Evolutionary conservation across 2,888 invertebrate species (phyloP), one percentile per base, ranked within the genome.

Genomic region (Pelosia muscerda): DNA sequence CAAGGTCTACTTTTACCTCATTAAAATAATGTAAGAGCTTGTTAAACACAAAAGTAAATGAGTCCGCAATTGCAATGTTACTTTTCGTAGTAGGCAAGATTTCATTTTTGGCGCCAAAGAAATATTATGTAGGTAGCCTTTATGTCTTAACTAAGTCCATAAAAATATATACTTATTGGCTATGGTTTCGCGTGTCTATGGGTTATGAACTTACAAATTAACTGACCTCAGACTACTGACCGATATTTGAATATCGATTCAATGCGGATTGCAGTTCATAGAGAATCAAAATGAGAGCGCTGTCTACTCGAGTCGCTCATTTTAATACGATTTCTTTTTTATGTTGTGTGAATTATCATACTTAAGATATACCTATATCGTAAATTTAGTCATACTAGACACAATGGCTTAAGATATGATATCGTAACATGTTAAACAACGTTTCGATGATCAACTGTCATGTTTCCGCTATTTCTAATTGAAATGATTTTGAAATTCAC

Each of bases 221-320:
- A 49, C 31, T 56, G 55, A 66, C 56, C 38, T 57, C 66, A 42
- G 28, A 55, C 31, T 49, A 62, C 56, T 66, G 62, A 66, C 62
- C 66, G 56, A 62, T 56, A 62, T 66, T 62, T 56, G 13, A 31
- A 62, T 66, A 42, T 62, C 54, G 60, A 42, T 61, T 55, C 15
- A 55, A 42, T 42, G 42, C 38, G n/a, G 26, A n/a, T 38, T 66
- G 55, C 55, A 23, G 23, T 31, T 15, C 11, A n/a, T n/a, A 11
- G 13, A 60, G 25, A 42, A n/a, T 11, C 1, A 42, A 42, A 42
- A 25, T 42, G 38, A 38, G 23, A 59, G 23, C 8, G 38, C 2
- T 38, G 25, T 25, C 55, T 28, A 59, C 59, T 28, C 34, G 23
- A 38, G 38, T 38, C 3, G 19, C 9, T 22, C 23, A 23, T 59